Evolutionary conservation across 2,888 invertebrate genomes (phyloP), one percentile per base, ranked within the genome.

Genomic region (Formica aserva): DNA sequence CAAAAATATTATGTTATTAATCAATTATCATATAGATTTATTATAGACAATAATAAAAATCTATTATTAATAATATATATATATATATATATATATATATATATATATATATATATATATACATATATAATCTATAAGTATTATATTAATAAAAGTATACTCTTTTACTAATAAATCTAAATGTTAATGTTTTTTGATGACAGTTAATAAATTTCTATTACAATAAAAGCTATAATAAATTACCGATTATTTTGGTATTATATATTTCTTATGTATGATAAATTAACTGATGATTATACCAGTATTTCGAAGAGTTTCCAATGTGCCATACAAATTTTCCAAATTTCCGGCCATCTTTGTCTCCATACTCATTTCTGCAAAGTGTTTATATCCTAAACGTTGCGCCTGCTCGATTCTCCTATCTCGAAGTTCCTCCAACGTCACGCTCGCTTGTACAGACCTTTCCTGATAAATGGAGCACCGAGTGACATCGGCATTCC

Each of bases 331-430:
- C 0, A 98, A 97, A 94, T 97, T 97, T 75, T 97, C 96, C 18
- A 98, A 95, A 87, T 95, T 97, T 11, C 97, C 97, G 9, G 98
- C 98, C 98, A 99, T 97, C 96, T 98, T 99, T 0, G 98, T 98
- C 95, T 98, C 97, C 98, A 99, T 98, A 55, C 98, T 98, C 97
- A 99, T 97, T 57, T 98, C 97, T 0, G 97, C 97, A 94, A 95
- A 99, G 77, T 96, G 96, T 86, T 97, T 96, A 94, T 96, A 99
- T 0, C 99, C 98, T 13, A 99, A 95, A 18, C 97, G 91, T 87
- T 96, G 95, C 0, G 98, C 98, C 92, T 98, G 97, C 57, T 97
- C 96, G 63, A 95, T 95, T 88, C 98, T 96, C 57, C 96, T 93
- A 66, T 94, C 95, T 55, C 98, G 96, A 76, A 99, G 97, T 92